These are phyloP conservation scores for Melanotaenia nigrans DNA, from an alignment of 2,797 vertebrate genomes.

Conservation along the genomic window DNA sequence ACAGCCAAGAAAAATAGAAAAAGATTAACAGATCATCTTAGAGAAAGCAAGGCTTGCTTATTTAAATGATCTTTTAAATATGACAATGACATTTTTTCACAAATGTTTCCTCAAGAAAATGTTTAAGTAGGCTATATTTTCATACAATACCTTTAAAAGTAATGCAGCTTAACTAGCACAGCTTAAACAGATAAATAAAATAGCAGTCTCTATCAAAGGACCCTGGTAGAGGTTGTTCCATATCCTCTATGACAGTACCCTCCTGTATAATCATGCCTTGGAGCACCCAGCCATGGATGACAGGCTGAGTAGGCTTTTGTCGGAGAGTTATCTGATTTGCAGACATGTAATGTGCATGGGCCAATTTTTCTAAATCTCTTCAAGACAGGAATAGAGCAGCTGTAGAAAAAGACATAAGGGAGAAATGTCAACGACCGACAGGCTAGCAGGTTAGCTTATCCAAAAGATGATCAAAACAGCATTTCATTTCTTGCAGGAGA, in stretches of 20 bases:
- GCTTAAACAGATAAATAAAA: slow-evolving; percentile 4
- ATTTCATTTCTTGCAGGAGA: slow-evolving; percentile 32
- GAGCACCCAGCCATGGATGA: slow-evolving; percentile 50
- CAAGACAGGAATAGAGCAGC: slow-evolving; percentile 13
- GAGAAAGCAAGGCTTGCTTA: not conserved
- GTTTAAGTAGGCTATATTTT: not conserved
- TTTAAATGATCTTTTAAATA: no score
- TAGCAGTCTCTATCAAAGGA: slow-evolving; percentile 16
- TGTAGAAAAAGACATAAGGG: slow-evolving; percentile 30
- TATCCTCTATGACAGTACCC: slow-evolving; percentile 17
- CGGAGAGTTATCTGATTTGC: slow-evolving; percentile 57
- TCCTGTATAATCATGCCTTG: slow-evolving; percentile 49
- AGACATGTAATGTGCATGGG: slow-evolving; percentile 44
- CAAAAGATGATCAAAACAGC: slow-evolving; percentile 37
- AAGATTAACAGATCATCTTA: not conserved
- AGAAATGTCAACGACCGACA: slow-evolving; percentile 17
- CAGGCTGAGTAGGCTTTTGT: slow-evolving; percentile 42
- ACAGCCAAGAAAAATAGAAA: not conserved
- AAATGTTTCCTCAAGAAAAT: not conserved
- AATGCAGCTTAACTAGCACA: slow-evolving; percentile 9
- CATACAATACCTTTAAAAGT: slow-evolving; percentile 11
- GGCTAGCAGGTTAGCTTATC: slow-evolving; percentile 38
- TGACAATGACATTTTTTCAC: not conserved
- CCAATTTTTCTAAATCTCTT: slow-evolving; percentile 36
- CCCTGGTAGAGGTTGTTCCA: not conserved